Conservation (phyloP, 2,888 invertebrate species). For the Oligia strigilis region DNA sequence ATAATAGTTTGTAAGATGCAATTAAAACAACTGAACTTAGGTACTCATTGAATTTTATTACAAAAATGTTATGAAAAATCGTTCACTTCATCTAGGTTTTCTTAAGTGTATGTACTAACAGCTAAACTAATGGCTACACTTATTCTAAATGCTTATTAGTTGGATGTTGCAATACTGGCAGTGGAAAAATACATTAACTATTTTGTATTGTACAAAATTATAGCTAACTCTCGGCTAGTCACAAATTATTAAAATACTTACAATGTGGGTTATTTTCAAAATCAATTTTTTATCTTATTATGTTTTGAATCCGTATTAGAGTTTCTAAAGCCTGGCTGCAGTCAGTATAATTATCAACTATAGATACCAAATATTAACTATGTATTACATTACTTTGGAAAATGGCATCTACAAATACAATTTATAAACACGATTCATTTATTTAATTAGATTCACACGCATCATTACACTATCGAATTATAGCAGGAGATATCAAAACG, state of each 20-base stretch:
- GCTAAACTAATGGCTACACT: slow-evolving; percentile 78
- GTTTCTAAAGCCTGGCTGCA: slow-evolving; percentile 39
- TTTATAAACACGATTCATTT: slow-evolving; percentile 71
- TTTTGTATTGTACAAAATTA: slow-evolving; percentile 76
- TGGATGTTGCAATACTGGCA: slow-evolving; percentile 90
- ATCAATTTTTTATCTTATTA: neutral
- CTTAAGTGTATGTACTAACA: slow-evolving; percentile 75
- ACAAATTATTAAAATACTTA: slow-evolving; percentile 47
- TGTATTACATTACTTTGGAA: slow-evolving; percentile 52
- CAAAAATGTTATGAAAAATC: slow-evolving; percentile 90
- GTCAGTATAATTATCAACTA: slow-evolving; percentile 43
- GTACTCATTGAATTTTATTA: slow-evolving; percentile 85
- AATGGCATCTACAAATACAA: slow-evolving; percentile 66
- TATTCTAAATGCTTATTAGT: slow-evolving; percentile 76
- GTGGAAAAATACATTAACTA: slow-evolving; percentile 88
- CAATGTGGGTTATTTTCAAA: slow-evolving; percentile 19
- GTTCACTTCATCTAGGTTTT: slow-evolving; percentile 83
- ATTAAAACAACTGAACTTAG: slow-evolving; percentile 48
- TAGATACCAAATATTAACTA: slow-evolving; percentile 48
- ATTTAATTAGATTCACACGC: slow-evolving; percentile 62
- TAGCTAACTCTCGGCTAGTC: slow-evolving; percentile 69
- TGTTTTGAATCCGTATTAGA: slow-evolving; percentile 17
- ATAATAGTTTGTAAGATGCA: neutral
- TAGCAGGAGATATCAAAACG: slow-evolving; percentile 59
- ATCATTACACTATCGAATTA: slow-evolving; percentile 67